Conservation (phyloP, 1,140 invertebrate species). For the Bombus turneri region DNA sequence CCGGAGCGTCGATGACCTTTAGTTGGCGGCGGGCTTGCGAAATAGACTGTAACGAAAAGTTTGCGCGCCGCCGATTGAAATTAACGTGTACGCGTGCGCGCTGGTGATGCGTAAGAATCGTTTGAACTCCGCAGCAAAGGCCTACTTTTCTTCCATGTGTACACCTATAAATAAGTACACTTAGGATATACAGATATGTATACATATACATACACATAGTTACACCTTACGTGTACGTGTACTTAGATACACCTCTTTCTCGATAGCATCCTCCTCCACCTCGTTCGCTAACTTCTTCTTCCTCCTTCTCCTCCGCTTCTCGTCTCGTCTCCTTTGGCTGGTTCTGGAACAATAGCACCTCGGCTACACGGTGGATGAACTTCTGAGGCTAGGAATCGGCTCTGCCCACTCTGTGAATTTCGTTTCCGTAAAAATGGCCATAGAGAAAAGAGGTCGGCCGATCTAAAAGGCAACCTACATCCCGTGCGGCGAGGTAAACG, state of each 20-base stretch:
- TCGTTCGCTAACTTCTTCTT: constrained; percentile 3
- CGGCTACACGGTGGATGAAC: constrained; percentile 68
- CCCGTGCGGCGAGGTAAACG: constrained; percentile 45
- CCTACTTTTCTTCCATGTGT: constrained; percentile 54
- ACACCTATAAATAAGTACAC: neutral
- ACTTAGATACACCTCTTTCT: constrained; percentile 52
- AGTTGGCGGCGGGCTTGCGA: constrained; percentile 30
- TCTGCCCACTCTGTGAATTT: constrained; percentile 70
- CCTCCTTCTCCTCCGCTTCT: constrained; percentile 29
- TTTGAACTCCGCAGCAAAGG: constrained; percentile 58
- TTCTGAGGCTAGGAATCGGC: constrained; percentile 67
- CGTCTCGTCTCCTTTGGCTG: constrained; percentile 54
- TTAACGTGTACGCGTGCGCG: constrained; percentile 43
- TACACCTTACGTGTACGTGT: neutral
- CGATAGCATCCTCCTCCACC: constrained; percentile 60
- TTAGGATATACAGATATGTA: neutral
- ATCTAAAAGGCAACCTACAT: constrained; percentile 69
- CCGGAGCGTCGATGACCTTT: constrained; percentile 49
- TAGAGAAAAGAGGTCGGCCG: constrained; percentile 65
- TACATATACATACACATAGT: neutral
- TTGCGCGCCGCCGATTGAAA: constrained; percentile 57
- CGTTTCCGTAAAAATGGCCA: constrained; percentile 66
- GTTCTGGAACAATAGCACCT: constrained; percentile 66
- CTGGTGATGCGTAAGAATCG: constrained; percentile 57
- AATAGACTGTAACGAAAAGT: constrained; percentile 59